These are phyloP conservation scores for Sprattus sprattus DNA, from an alignment of 2,113 vertebrate genomes.

Conservation along the genomic window DNA sequence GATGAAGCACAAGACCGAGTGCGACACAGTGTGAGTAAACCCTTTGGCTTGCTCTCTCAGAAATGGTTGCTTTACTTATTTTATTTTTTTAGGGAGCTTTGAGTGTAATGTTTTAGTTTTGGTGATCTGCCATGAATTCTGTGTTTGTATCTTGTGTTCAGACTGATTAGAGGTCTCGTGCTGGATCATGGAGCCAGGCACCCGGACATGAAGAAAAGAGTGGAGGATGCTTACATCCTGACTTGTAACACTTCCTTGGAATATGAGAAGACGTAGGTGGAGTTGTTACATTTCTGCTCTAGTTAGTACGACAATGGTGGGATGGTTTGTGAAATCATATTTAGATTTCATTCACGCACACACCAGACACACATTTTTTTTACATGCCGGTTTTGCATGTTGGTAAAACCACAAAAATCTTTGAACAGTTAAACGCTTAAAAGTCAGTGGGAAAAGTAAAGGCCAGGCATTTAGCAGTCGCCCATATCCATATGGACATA, in stretches of 20 bases:
- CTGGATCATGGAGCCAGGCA: slow-evolving; percentile 95
- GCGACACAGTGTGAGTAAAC: slow-evolving; percentile 87
- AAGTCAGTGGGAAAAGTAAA: too few species aligned
- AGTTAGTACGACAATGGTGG: background rate
- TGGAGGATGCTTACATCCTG: slow-evolving; percentile 89
- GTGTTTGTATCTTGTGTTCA: slow-evolving; percentile 23
- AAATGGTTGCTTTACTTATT: background rate
- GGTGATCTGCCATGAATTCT: background rate
- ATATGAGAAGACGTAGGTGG: slow-evolving; percentile 90
- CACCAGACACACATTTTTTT: too few species aligned
- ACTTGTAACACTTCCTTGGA: slow-evolving; percentile 95
- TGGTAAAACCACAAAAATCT: too few species aligned
- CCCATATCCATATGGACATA: too few species aligned
- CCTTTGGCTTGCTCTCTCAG: background rate
- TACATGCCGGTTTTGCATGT: too few species aligned
- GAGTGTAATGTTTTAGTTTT: background rate
- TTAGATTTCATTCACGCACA: too few species aligned
- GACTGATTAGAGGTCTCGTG: slow-evolving; percentile 86
- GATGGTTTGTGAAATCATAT: background rate
- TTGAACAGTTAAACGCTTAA: too few species aligned
- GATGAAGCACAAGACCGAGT: slow-evolving; percentile 97
- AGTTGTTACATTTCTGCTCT: background rate
- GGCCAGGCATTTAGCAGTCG: too few species aligned
- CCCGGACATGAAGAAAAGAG: slow-evolving; percentile 97
- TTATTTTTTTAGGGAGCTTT: background rate